phyloP scores from a whole-genome alignment of 2,797 vertebrate species.

The Pangasius mekongensis region DNA sequence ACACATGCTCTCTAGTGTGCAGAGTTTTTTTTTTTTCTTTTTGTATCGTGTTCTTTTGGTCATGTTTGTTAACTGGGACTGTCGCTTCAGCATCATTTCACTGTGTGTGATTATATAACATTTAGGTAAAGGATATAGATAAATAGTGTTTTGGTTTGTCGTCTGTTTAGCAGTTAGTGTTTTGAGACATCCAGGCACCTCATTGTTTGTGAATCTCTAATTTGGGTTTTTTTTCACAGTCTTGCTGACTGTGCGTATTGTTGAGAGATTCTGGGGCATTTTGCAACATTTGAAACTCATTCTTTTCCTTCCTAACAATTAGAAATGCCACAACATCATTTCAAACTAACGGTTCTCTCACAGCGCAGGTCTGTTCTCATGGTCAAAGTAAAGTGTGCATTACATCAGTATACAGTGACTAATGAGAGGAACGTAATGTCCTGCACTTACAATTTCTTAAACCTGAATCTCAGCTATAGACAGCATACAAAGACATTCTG shows the following conservation, averaged over 20 bases:
- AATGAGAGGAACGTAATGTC: not conserved
- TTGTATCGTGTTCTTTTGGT: not conserved
- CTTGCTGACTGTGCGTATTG: conserved; percentile 10
- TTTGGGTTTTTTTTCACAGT: not conserved
- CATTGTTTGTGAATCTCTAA: conserved; percentile 20
- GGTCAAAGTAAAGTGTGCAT: not conserved
- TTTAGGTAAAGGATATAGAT: conserved; percentile 15
- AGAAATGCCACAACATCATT: conserved; percentile 5
- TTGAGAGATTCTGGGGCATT: conserved; percentile 7
- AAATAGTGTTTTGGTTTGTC: not conserved
- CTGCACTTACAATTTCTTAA: not conserved
- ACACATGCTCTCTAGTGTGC: conserved; percentile 45
- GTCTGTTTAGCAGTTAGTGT: not conserved
- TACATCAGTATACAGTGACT: not conserved
- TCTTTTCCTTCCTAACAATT: not conserved
- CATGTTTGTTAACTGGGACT: not conserved
- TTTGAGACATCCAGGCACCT: conserved; percentile 32
- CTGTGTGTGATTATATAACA: conserved; percentile 9
- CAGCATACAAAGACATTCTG: not conserved
- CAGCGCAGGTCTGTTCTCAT: not conserved
- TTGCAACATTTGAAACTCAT: not conserved
- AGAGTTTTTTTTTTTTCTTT: not conserved
- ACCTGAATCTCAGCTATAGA: not conserved
- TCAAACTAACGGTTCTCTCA: not conserved
- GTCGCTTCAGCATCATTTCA: not conserved